These are phyloP conservation scores for Hypomesus transpacificus DNA, from an alignment of 2,113 vertebrate genomes.

Conservation along the genomic window DNA sequence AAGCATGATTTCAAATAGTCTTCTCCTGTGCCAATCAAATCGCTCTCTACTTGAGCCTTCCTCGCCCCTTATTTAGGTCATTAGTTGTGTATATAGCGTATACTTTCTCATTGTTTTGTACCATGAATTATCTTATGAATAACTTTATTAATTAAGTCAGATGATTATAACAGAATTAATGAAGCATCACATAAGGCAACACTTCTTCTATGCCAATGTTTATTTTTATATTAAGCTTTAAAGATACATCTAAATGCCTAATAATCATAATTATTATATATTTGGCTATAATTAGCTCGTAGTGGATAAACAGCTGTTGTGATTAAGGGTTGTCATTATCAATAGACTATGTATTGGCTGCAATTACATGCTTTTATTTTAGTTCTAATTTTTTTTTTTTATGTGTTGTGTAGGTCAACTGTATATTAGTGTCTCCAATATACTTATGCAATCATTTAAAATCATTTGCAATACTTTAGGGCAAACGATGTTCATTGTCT, in stretches of 20 bases:
- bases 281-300: not conserved
- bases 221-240: no score
- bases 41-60: constrained; percentile 10
- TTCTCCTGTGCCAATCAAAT: constrained; percentile 82
- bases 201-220: no score
- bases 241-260: no score
- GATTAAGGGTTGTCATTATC: not conserved
- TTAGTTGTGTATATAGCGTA: not conserved
- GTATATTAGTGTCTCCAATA: not conserved
- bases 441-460: no score
- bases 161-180: no score
- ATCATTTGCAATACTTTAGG: no score
- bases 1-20: constrained; percentile 72
- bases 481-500: not conserved
- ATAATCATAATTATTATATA: not conserved
- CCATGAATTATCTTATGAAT: not conserved
- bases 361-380: not conserved
- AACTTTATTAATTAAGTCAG: no score
- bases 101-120: not conserved
- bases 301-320: not conserved
- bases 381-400: not conserved
- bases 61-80: not conserved
- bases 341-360: not conserved
- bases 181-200: no score
- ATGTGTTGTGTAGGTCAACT: not conserved